Percentiles rank a stretch among this genome's conserved stretches.
These are phyloP conservation scores for Rhingia rostrata DNA, from an alignment of 2,888 invertebrate species.

Conservation along the genomic window DNA sequence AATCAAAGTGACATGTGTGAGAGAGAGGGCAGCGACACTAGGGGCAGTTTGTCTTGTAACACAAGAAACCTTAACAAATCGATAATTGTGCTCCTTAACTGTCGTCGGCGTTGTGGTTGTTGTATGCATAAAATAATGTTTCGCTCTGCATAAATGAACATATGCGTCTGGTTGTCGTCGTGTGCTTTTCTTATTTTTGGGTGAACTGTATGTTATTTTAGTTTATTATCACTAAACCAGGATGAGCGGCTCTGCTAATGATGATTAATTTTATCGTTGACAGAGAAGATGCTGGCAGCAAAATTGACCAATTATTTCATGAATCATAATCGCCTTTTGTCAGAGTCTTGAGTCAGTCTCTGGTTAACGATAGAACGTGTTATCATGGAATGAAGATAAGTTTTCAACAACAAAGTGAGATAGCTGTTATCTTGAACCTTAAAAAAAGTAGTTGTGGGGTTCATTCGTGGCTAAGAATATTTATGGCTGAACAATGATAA, in stretches of 20 bases:
- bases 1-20: background rate
- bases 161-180: constrained; percentile 24
- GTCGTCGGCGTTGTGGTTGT: constrained; percentile 7
- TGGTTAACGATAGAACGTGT: constrained; percentile 38
- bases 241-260: constrained; percentile 2
- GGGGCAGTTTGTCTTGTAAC: constrained; percentile 13
- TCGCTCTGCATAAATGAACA: constrained; percentile 8
- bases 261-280: constrained; percentile 49
- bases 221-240: background rate
- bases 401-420: constrained; percentile 4
- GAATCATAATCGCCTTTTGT: constrained; percentile 48
- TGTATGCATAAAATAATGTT: no score
- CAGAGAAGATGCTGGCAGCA: constrained; percentile 9
- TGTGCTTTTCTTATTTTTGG: constrained; percentile 15
- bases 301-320: constrained; percentile 16
- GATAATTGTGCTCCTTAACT: constrained; percentile 39
- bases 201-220: background rate
- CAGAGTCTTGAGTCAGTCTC: constrained; percentile 30
- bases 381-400: constrained; percentile 40
- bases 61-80: constrained; percentile 46
- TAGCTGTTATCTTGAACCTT: constrained; percentile 34
- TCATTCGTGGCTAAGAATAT: background rate
- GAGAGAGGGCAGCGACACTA: constrained; percentile 1
- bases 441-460: background rate
- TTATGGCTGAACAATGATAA: background rate